Conservation (phyloP, 2,888 invertebrate genomes). For the Limnephilus lunatus region DNA sequence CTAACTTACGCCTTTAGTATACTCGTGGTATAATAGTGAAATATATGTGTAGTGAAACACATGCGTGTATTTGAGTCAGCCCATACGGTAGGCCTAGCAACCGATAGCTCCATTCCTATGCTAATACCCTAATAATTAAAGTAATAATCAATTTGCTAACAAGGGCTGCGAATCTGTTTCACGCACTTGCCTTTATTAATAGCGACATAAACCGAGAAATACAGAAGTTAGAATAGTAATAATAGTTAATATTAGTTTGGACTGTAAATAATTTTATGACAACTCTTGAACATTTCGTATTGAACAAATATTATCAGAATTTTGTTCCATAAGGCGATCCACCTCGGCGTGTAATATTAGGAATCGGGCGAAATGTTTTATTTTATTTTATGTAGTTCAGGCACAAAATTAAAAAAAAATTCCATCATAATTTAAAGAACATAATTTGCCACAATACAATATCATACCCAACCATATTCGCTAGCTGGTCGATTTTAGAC, state of each 20-base stretch:
- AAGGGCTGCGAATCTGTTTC: slow-evolving; percentile 7
- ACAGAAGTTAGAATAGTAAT: neutral
- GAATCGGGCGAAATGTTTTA: no score
- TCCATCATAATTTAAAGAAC: no score
- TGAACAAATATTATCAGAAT: no score
- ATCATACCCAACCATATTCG: no score
- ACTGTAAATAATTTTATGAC: neutral
- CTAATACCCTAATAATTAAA: slow-evolving; percentile 1
- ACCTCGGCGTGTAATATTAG: no score
- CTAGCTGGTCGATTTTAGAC: no score
- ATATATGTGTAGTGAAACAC: neutral
- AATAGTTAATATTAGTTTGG: neutral
- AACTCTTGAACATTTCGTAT: no score
- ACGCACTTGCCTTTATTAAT: neutral
- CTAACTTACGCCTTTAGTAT: neutral
- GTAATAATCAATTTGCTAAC: slow-evolving; percentile 1
- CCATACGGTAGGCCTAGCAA: neutral
- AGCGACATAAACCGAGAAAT: neutral
- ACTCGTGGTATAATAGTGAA: neutral
- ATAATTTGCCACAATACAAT: no score
- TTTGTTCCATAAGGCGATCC: no score
- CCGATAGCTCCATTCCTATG: neutral
- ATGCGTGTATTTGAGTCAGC: neutral
- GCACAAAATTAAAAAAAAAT: no score
- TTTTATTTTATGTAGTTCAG: no score